These are phyloP conservation scores for Calosoma granatense DNA, from an alignment of 1,140 invertebrate species.

Conservation along the genomic window DNA sequence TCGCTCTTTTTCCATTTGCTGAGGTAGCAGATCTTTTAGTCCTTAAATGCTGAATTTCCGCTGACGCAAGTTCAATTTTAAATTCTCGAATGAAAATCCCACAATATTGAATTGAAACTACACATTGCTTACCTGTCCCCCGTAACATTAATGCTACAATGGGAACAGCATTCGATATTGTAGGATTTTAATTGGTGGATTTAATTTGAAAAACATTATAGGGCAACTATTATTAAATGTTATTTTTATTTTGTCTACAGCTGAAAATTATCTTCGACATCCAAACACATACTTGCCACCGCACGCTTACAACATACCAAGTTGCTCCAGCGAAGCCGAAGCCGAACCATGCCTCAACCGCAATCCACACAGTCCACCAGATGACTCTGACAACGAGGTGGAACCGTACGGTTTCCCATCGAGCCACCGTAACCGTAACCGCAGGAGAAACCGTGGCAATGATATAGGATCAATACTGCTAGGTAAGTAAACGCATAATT, in stretches of 20 bases:
- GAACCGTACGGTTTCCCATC: conserved; percentile 58
- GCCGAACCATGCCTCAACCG: conserved; percentile 29
- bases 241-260: no score
- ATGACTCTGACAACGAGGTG: conserved; percentile 44
- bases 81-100: not conserved
- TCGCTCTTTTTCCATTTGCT: no score
- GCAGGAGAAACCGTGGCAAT: conserved; percentile 43
- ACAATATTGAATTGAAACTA: no score
- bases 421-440: conserved; percentile 36
- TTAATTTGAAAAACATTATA: conserved; percentile 13
- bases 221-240: no score
- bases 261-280: conserved; percentile 67
- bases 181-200: not conserved
- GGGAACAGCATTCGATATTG: no score
- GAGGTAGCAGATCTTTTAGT: no score
- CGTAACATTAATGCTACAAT: no score
- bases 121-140: no score
- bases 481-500: not conserved
- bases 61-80: not conserved
- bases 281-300: conserved; percentile 76
- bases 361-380: conserved; percentile 31
- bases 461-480: conserved; percentile 39
- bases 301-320: conserved; percentile 51
- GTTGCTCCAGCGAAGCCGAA: conserved; percentile 46
- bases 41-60: no score